Evolutionary conservation across 2,888 invertebrate genomes (phyloP).

Genomic region (Noctua janthe): DNA sequence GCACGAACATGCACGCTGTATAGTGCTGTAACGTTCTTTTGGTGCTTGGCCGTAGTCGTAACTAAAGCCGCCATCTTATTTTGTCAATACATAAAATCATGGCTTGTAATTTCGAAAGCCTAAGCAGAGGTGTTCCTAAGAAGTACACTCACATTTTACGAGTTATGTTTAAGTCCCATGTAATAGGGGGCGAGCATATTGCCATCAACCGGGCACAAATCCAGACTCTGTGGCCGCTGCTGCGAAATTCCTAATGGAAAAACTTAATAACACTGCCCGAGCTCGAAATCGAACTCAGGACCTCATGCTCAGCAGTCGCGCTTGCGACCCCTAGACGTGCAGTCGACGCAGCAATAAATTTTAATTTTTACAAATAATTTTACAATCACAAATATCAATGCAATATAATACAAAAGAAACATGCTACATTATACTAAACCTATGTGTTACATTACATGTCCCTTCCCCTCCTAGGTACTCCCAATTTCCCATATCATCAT

Average conservation of each 20-base stretch:
- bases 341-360: not conserved
- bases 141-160: too few relatives aligned
- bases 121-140: not conserved
- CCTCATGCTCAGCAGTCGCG: not conserved
- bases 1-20: not conserved
- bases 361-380: not conserved
- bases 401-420: not conserved
- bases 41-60: not conserved
- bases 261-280: not conserved
- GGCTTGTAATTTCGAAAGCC: not conserved
- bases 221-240: not conserved
- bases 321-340: not conserved
- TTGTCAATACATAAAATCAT: not conserved
- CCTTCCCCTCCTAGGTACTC: slow-evolving; percentile 1
- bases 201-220: not conserved
- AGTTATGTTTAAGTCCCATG: not conserved
- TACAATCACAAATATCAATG: not conserved
- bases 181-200: not conserved
- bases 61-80: not conserved
- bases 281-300: not conserved
- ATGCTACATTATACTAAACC: not conserved
- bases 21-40: not conserved
- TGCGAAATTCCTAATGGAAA: not conserved
- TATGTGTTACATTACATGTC: not conserved
- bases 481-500: slow-evolving; percentile 22